Evolutionary conservation across 1,140 invertebrate species (phyloP).

Genomic region (Rhyacophila brunnea): DNA sequence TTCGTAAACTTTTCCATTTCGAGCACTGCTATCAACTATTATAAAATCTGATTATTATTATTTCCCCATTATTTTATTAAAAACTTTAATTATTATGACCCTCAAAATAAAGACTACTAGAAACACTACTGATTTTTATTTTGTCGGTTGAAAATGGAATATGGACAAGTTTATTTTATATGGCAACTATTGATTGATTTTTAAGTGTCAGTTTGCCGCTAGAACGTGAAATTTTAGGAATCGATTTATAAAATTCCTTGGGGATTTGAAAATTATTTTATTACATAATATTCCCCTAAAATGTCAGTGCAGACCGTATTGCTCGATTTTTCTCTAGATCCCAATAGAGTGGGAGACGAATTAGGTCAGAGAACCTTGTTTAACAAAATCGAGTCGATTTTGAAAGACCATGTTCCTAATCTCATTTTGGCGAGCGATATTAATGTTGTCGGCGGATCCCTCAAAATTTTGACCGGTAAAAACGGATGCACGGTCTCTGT

Average conservation of each 20-base stretch:
- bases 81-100: no score
- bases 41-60: no score
- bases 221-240: not conserved
- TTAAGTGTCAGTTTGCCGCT: conserved; percentile 6
- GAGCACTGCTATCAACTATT: no score
- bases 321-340: conserved; percentile 76
- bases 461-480: conserved; percentile 67
- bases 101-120: no score
- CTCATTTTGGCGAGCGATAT: conserved; percentile 57
- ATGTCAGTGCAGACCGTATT: conserved; percentile 83
- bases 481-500: conserved; percentile 67
- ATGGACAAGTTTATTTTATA: no score
- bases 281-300: conserved; percentile 13
- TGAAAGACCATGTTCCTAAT: conserved; percentile 67
- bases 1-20: no score
- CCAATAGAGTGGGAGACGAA: conserved; percentile 60
- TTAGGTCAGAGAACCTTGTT: conserved; percentile 65
- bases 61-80: no score
- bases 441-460: conserved; percentile 63
- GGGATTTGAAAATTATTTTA: not conserved
- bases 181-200: conserved; percentile 5
- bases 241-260: not conserved
- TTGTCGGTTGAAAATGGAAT: no score
- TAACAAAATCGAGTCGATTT: conserved; percentile 63
- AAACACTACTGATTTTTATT: no score